Conservation (phyloP, 2,888 invertebrate genomes). For the Lepeophtheirus nordmannii region DNA sequence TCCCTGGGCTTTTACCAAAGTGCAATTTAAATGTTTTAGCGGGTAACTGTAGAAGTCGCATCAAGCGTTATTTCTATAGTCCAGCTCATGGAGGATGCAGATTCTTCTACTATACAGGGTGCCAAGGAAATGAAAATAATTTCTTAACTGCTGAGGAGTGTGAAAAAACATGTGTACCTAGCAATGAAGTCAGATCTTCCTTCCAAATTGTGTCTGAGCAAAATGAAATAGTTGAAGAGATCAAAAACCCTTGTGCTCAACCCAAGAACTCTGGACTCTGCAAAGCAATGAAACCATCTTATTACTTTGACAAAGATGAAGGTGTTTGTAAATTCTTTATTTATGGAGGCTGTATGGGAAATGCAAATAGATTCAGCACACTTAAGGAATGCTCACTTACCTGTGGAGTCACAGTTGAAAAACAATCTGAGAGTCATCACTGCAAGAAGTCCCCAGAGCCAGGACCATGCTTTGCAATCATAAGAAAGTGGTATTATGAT, state of each 20-base stretch:
- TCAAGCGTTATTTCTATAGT: slow-evolving; percentile 7
- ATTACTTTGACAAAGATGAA: not conserved
- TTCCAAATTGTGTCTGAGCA: not conserved
- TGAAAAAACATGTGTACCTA: slow-evolving; percentile 2
- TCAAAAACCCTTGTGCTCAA: slow-evolving; percentile 1
- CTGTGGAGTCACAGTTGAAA: not conserved
- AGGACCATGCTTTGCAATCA: slow-evolving; percentile 11
- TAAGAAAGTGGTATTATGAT: slow-evolving; percentile 5
- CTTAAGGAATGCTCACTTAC: slow-evolving; percentile 4
- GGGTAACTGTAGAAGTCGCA: slow-evolving; percentile 8
- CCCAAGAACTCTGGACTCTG: not conserved
- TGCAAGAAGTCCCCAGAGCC: not conserved
- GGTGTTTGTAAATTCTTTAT: slow-evolving; percentile 8
- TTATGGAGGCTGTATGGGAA: slow-evolving; percentile 18
- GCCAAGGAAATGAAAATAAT: slow-evolving; percentile 19
- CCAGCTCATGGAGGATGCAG: not conserved
- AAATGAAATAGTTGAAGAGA: not conserved
- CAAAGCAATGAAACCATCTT: slow-evolving; percentile 8
- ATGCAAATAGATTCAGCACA: not conserved
- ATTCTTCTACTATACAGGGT: slow-evolving; percentile 5
- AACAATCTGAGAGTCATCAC: not conserved
- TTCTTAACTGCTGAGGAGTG: not conserved
- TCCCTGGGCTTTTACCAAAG: not conserved
- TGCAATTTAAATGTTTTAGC: not conserved
- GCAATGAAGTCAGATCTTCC: not conserved